phyloP scores from a whole-genome alignment of 2,797 vertebrate genomes.

The Telmatherina bonti region DNA sequence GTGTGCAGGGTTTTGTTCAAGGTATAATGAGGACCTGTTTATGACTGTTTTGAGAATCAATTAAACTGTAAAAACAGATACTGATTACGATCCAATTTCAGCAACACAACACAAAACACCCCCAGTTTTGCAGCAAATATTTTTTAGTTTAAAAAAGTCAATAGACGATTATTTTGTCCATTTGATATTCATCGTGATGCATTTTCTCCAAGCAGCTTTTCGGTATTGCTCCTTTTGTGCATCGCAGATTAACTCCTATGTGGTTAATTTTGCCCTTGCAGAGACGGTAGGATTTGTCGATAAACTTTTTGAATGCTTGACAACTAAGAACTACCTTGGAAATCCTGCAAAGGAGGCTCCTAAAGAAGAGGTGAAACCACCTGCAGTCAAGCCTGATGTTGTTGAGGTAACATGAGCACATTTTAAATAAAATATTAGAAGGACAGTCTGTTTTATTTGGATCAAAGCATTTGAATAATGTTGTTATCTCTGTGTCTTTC shows the following conservation, averaged over 20 bases:
- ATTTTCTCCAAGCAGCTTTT: background rate
- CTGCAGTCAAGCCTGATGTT: slow-evolving; percentile 86
- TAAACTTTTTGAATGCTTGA: slow-evolving; percentile 97
- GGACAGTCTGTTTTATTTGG: background rate
- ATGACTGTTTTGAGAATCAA: background rate
- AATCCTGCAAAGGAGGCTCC: slow-evolving; percentile 86
- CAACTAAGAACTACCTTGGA: slow-evolving; percentile 93
- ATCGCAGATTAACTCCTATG: background rate
- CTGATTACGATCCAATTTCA: background rate
- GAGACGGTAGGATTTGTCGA: slow-evolving; percentile 98
- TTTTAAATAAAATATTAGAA: background rate
- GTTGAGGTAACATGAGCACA: slow-evolving; percentile 81
- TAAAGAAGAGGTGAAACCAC: slow-evolving; percentile 88
- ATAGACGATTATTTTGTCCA: background rate
- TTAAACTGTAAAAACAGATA: background rate
- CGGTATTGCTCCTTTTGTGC: background rate
- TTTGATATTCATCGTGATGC: background rate
- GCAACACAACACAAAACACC: background rate
- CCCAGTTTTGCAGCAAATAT: background rate
- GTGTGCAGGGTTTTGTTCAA: background rate
- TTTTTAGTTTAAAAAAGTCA: background rate
- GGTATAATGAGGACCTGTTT: background rate
- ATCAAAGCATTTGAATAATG: slow-evolving; percentile 1
- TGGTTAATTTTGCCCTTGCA: slow-evolving; percentile 69
- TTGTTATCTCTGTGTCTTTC: background rate